Evolutionary conservation across 2,888 invertebrate species (phyloP), one percentile per base, ranked within the genome.

Genomic region (Chalcosyrphus nemorum): DNA sequence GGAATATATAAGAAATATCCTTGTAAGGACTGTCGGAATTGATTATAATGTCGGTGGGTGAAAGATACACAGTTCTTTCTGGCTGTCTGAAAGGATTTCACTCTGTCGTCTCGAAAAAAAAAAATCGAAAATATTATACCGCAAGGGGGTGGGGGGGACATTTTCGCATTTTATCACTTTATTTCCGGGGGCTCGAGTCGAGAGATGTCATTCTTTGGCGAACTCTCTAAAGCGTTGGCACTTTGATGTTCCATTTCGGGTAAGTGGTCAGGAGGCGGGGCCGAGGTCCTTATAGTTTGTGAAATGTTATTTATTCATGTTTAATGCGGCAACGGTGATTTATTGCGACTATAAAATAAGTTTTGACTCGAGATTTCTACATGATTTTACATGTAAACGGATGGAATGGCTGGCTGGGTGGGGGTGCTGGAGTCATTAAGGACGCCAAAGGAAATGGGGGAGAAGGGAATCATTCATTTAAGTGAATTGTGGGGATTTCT

Each of bases 261-360:
- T 68, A 61, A 75, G 61, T 66, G 65, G 15, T 27, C 41, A 57
- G 47, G 38, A 11, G 15, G n/a, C 4, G 4, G 13, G 11, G 7
- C 5, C n/a, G 19, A 29, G 32, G 15, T 5, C 7, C 57, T 56
- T 54, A 11, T 32, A 61, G 57, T 66, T 65, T 57, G 65, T 47
- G 27, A 19, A 47, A 38, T 66, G 61, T 59, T 66, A 50, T 66
- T 68, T 76, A 59, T 57, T 59, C 57, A 27, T 54, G 59, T 76
- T 76, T 71, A 81, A 81, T 81, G 71, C 76, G 71, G 65, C 71
- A 81, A 13, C 65, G 47, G 81, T 65, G 76, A 81, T 81, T 76
- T 76, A 81, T 81, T 47, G 59, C 35, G 17, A 43, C 43, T 45
- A 59, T 41, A 38, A 70, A 61, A 45, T 21, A 52, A 61, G 27